These are phyloP conservation scores for Pristionchus pacificus DNA, from an alignment of 1,140 invertebrate species.

Conservation along the genomic window DNA sequence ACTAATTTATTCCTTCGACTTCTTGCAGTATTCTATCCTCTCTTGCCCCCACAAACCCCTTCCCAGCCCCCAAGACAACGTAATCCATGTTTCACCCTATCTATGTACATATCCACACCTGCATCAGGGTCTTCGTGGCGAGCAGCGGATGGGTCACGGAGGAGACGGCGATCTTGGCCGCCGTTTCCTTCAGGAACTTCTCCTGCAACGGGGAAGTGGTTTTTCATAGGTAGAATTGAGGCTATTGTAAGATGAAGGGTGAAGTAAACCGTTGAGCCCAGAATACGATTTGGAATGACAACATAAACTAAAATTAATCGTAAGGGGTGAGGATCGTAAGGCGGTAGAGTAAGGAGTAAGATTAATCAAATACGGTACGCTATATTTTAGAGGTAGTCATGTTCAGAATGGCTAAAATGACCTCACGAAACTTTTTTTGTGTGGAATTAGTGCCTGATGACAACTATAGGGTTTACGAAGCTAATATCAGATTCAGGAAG, in stretches of 20 bases:
- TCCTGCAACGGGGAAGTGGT: slow-evolving; percentile 22
- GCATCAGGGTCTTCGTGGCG: slow-evolving; percentile 39
- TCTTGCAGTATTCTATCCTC: no score
- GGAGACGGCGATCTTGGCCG: slow-evolving; percentile 31
- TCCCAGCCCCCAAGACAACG: no score
- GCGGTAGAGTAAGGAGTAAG: slow-evolving; percentile 5
- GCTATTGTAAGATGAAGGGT: not conserved
- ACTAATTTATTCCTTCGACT: no score
- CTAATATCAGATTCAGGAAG: slow-evolving; percentile 16
- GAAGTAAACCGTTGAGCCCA: slow-evolving; percentile 4
- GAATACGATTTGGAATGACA: not conserved
- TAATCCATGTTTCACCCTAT: no score
- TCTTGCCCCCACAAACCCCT: no score
- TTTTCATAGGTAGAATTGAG: slow-evolving; percentile 19
- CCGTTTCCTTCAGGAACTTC: slow-evolving; percentile 29
- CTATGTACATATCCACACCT: no score
- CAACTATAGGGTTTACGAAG: not conserved
- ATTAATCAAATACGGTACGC: slow-evolving; percentile 18
- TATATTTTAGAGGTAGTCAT: not conserved
- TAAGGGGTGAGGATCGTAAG: slow-evolving; percentile 2
- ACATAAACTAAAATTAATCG: not conserved
- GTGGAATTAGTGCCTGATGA: no score
- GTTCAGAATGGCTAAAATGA: not conserved
- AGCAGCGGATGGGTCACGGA: slow-evolving; percentile 42
- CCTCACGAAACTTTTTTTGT: no score